phyloP scores from a whole-genome alignment of 2,888 invertebrate genomes.

The Dioctria linearis region DNA sequence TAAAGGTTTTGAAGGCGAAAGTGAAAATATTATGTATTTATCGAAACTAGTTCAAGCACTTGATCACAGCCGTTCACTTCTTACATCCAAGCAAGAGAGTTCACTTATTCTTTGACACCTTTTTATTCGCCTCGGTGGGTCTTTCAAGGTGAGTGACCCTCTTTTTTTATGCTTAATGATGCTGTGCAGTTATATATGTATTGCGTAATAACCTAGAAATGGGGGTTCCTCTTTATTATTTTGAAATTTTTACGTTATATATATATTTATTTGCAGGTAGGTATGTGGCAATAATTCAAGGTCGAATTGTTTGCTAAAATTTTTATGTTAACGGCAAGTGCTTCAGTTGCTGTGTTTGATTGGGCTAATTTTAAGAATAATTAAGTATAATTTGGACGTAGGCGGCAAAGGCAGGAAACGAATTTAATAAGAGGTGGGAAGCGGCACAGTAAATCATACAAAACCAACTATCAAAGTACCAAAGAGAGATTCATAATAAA shows the following conservation, averaged over 20 bases:
- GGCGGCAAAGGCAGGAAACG: no score
- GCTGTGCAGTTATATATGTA: neutral
- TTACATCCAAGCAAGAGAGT: neutral
- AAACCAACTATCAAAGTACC: no score
- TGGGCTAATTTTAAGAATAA: no score
- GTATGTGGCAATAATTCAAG: conserved; percentile 22
- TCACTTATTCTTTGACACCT: neutral
- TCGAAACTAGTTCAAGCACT: conserved; percentile 10
- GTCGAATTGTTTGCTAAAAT: neutral
- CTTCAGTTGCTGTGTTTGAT: neutral
- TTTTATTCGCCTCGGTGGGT: conserved; percentile 2
- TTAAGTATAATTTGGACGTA: no score
- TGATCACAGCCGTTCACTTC: conserved; percentile 21
- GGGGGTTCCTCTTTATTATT: conserved; percentile 11
- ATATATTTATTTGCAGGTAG: no score
- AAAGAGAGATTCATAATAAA: no score
- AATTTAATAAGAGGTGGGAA: no score
- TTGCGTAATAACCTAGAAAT: conserved; percentile 9
- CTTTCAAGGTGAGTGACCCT: conserved; percentile 39
- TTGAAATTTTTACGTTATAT: conserved; percentile 6
- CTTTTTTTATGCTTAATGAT: conserved; percentile 4
- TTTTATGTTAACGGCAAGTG: neutral
- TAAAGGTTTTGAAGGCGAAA: neutral
- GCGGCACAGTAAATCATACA: no score
- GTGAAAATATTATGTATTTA: neutral